phyloP scores from a whole-genome alignment of 1,140 invertebrate species.

The Saccostrea echinata region DNA sequence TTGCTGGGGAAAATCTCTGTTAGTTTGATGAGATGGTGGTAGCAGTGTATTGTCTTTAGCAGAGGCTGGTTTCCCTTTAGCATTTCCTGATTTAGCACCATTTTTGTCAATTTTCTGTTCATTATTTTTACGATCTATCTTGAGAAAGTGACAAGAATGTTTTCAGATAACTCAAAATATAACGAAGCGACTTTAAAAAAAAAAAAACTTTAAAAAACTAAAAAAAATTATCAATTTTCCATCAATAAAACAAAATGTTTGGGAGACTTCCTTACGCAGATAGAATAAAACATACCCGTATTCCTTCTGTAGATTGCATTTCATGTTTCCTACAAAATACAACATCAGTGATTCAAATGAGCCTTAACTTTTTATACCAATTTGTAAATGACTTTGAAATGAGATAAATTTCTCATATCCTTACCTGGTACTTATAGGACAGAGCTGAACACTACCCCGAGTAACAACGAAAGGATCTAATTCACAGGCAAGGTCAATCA shows the following conservation, averaged over 20 bases:
- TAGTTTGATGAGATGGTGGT: not conserved
- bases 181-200: not conserved
- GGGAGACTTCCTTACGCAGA: not conserved
- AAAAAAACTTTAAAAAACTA: not conserved
- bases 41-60: no score
- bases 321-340: constrained; percentile 48
- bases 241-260: not conserved
- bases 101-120: not conserved
- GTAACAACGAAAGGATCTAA: constrained; percentile 90
- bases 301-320: constrained; percentile 70
- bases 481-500: constrained; percentile 91
- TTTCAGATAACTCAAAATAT: not conserved
- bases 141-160: constrained; percentile 1
- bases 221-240: not conserved
- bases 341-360: not conserved
- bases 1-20: not conserved
- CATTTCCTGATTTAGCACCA: not conserved
- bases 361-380: not conserved
- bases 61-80: not conserved
- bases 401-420: no score
- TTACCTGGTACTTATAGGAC: not conserved
- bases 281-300: constrained; percentile 62
- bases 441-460: constrained; percentile 79
- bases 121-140: constrained; percentile 15
- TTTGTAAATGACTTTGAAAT: not conserved